Percentiles rank a stretch among this genome's conserved stretches.
phyloP scores from a whole-genome alignment of 2,888 invertebrate species.

The Harpagoxenus sublaevis region DNA sequence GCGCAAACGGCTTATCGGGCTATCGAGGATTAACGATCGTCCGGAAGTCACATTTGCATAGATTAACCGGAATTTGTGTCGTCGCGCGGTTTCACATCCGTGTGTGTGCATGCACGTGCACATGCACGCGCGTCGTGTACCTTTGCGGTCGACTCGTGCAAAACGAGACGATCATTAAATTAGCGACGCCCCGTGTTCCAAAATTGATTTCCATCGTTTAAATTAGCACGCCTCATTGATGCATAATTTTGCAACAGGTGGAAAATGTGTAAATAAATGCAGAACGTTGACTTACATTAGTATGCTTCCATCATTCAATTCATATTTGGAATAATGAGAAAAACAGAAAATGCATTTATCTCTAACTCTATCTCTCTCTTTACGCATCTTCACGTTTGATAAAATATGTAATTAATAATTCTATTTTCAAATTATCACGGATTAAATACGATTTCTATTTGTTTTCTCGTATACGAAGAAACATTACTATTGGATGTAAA shows the following conservation, averaged over 20 bases:
- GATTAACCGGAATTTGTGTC: constrained; percentile 48
- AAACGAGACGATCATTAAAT: constrained; percentile 30
- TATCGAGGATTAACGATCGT: constrained; percentile 53
- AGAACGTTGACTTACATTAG: background rate
- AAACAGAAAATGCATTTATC: background rate
- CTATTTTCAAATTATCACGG: background rate
- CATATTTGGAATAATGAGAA: background rate
- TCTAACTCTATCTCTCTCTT: background rate
- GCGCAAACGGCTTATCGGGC: constrained; percentile 41
- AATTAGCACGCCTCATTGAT: constrained; percentile 4
- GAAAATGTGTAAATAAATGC: background rate
- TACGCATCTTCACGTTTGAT: background rate
- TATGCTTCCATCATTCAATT: background rate
- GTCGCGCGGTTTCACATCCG: background rate
- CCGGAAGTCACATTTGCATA: constrained; percentile 59
- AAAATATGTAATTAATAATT: constrained; percentile 17
- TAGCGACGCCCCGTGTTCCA: background rate
- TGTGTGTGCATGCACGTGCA: too few species aligned
- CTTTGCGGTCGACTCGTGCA: background rate
- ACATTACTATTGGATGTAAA: background rate
- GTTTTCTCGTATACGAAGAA: background rate
- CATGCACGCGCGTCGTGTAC: background rate
- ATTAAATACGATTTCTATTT: background rate
- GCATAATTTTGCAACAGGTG: constrained; percentile 38
- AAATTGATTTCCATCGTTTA: constrained; percentile 39